Base-by-base conservation (phyloP, 1,140 invertebrate genomes). In the Microvelia longipes region DNA sequence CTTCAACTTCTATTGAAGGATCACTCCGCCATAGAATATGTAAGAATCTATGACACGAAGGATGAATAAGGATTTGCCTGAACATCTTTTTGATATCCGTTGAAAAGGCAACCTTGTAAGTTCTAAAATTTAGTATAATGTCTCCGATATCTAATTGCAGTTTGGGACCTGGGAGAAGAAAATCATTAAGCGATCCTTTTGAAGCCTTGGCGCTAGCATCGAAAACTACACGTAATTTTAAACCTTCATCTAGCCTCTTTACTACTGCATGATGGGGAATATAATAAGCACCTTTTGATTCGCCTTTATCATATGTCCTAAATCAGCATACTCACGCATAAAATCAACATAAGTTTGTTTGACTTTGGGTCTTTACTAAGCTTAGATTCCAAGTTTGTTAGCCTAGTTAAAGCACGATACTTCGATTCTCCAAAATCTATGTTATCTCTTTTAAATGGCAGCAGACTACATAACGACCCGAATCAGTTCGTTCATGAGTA, bases 21-120 rank as follows among this genome's bases (percentile, higher is more conserved):
- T 28, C 30, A 24, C 11, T 14, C n/a, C 74, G 68, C 74, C 77
- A 77, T 14, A 79, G 60, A 28, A 73, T 72, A 66, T 75, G 13
- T 50, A 50, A 50, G 35, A 11, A 50, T 19, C 19, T 50, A 19
- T 19, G 35, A 19, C 35, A 50, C 35, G 19, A 50, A 5, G 35
- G 35, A 50, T 50, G 35, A 50, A 50, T 5, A 5, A 19, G 35
- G 19, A 50, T 50, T 19, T 50, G 35, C 19, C 35, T 50, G 19
- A 50, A 50, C 5, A 50, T 50, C 19, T 50, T 50, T 50, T 50
- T 5, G 5, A 50, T 50, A 19, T 50, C 5, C 35, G 35, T 50
- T 5, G 35, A 11, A 19, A 50, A 50, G 19, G 19, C 35, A 50
- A 50, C 19, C 19, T 50, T 50, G 19, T 50, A 19, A 11, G 35